Evolutionary conservation across 2,113 vertebrate genomes (phyloP), one percentile per base, ranked within the genome.

Genomic region (Chaenogobius annularis): DNA sequence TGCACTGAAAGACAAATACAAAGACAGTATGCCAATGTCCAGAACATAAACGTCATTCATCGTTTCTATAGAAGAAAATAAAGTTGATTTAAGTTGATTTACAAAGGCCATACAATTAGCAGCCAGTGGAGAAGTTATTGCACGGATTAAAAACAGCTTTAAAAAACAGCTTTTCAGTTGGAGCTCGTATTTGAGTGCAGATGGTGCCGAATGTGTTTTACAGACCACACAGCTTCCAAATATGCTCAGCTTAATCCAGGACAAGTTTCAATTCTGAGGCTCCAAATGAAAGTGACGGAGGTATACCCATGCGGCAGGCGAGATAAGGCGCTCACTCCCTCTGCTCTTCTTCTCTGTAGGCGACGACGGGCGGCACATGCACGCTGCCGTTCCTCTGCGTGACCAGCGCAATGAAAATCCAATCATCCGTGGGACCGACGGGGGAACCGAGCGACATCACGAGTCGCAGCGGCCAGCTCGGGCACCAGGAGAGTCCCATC

Each of bases 341-440:
- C 22, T 26, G 8, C 20, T 13, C 11, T 58, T 26, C 55, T 26
- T n/a, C 6, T 26, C 22, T 14, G 22, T 58, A 12, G 22, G 22
- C 13, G 55, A 23, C 48, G 43, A 40, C 47, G 73, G 59, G 62
- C 7, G n/a, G 20, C 74, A 78, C 64, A 23, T 23, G 23, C 26
- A 47, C 68, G 22, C 43, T 6, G 23, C 0, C 35, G 22, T 31
- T 12, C 37, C 12, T 0, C 26, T 66, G 8, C 80, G 58, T 83
- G 81, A 81, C 84, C 66, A 66, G 69, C 65, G 19, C 14, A 9
- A 69, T 73, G 64, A 69, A 83, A 87, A 87, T 69, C 81, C 75
- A 77, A 83, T 84, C 81, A 75, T 76, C 72, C 65, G 61, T 69
- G 73, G 75, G 78, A 86, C 73, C 61, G 10, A 67, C n/a, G 58